Conservation (phyloP, 2,797 vertebrate genomes). For the Microctenopoma lineatum region DNA sequence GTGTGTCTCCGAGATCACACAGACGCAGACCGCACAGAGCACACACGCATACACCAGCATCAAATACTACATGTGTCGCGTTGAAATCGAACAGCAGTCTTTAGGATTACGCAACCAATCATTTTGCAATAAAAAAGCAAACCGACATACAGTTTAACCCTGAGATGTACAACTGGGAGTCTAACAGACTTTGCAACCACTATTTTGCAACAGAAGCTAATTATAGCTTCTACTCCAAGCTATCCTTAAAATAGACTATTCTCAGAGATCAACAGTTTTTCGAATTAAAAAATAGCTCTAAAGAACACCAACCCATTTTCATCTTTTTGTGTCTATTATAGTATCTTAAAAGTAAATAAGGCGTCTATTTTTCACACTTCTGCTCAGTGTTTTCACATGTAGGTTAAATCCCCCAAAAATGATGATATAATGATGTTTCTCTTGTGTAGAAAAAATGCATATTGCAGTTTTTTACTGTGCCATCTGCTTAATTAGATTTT, state of each 20-base stretch:
- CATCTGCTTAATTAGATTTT: slow-evolving; percentile 35
- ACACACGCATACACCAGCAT: slow-evolving; percentile 1
- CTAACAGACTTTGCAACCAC: slow-evolving; percentile 22
- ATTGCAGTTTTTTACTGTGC: slow-evolving; percentile 3
- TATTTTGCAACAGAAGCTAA: slow-evolving; percentile 45
- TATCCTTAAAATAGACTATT: slow-evolving; percentile 39
- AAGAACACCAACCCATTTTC: not conserved
- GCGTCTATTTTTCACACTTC: not conserved
- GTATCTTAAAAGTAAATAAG: not conserved
- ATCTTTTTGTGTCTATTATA: not conserved
- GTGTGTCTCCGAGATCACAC: slow-evolving; percentile 47
- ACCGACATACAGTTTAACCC: not conserved
- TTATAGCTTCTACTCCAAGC: slow-evolving; percentile 35
- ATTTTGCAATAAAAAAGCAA: slow-evolving; percentile 23
- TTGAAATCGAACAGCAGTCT: slow-evolving; percentile 25
- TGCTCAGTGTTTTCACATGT: not conserved
- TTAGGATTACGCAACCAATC: slow-evolving; percentile 31
- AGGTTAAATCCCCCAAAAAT: not conserved
- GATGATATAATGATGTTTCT: not conserved
- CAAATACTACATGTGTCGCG: not conserved
- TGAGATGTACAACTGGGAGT: not conserved
- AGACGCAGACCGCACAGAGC: slow-evolving; percentile 3
- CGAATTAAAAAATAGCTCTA: not conserved
- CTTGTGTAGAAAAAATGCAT: not conserved
- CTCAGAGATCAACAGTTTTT: not conserved